Evolutionary conservation across 2,888 invertebrate species (phyloP).

Genomic region (Luffia ferchaultella): DNA sequence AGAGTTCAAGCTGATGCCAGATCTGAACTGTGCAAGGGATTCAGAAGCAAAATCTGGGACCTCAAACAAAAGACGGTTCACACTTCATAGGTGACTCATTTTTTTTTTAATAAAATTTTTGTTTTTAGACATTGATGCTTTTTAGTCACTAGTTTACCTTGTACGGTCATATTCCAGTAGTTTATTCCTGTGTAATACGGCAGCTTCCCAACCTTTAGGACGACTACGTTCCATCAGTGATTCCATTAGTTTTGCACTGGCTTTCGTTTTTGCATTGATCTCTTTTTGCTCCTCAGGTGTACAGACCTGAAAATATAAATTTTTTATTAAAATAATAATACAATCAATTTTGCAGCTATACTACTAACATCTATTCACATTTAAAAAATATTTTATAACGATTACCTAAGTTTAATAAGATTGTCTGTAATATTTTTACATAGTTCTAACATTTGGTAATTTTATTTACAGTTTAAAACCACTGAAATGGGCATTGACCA

Average conservation of each 20-base stretch:
- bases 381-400: background rate
- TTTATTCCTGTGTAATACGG: slow-evolving; percentile 79
- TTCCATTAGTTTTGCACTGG: slow-evolving; percentile 72
- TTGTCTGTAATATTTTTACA: no score
- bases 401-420: no score
- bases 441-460: no score
- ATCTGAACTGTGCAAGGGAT: no score
- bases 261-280: slow-evolving; percentile 71
- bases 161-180: slow-evolving; percentile 86
- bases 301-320: slow-evolving; percentile 60
- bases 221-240: slow-evolving; percentile 68
- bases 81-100: no score
- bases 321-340: background rate
- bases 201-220: slow-evolving; percentile 72
- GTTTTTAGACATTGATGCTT: slow-evolving; percentile 32
- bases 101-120: no score
- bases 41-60: no score
- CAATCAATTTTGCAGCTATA: background rate
- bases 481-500: no score
- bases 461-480: no score
- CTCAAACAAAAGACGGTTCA: no score
- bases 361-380: background rate
- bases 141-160: no score
- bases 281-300: slow-evolving; percentile 75
- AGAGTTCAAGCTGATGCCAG: no score